Base-by-base conservation (phyloP, 2,113 vertebrate genomes). In the Paramisgurnus dabryanus region DNA sequence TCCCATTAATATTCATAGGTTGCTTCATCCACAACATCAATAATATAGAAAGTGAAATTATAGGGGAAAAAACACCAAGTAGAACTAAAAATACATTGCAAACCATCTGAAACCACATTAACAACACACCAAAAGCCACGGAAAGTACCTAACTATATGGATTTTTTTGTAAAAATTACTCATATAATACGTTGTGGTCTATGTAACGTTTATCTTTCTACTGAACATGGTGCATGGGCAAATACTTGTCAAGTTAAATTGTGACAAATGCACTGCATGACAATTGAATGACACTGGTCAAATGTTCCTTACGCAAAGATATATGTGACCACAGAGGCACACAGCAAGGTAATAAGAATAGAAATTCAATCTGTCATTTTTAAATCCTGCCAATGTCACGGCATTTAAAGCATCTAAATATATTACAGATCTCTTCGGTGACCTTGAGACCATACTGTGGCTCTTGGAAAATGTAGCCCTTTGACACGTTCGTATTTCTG, bases 361-460 rank as follows among this genome's bases (percentile, higher is more conserved):
- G 60, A 71, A 58, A 88, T 72, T 12, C 39, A 70, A 60, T 88
- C 84, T 87, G 80, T 87, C 83, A 84, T 68, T 86, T 82, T 87
- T 66, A 86, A 81, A 83, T 81, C 71, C 67, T 79, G 80, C 67
- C 66, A n/a, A 80, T 85, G 88, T 88, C 88, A 86, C 67, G 41
- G 41, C 50, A 72, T 57, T n/a, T 5, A 75, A 40, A 85, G 55
- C 78, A 5, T 57, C 39, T 43, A n/a, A 76, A 65, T 17, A 45
- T 67, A 27, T 60, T 22, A 43, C 11, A 34, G 71, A 34, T 67
- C 4, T 41, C 13, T 7, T 7, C 71, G 9, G 17, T 72, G 67
- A 67, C 53, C 60, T 80, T 80, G 43, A 65, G 40, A 22, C 6
- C 12, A 40, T 70, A 22, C 12, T 15, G 43, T 55, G 72, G 58